Base-by-base conservation (phyloP, 2,888 invertebrate species). In the Chorisops tibialis region DNA sequence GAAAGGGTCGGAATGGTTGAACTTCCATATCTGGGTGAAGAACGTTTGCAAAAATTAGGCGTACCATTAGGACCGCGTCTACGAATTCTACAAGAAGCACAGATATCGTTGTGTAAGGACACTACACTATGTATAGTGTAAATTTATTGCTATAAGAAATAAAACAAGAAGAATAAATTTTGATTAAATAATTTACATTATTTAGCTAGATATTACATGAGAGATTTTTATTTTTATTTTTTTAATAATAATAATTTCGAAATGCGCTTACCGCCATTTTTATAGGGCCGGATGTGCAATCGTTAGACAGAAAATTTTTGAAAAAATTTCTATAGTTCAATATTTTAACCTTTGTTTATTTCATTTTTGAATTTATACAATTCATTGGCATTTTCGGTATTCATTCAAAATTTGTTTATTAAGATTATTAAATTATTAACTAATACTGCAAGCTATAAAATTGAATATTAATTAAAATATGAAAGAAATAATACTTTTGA, bases 1-100 rank as follows among this genome's bases (percentile, higher is more conserved):
- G 93, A 94, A 78, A 87, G 89, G 71, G 88, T 92, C 0, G 93
- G 93, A 6, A 91, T 95, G 80, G 89, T 93, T 35, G 95, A 95
- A 75, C 80, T 95, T 63, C 94, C 94, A 0, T 94, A 93, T 80
- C 82, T 95, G 68, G 92, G 89, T 0, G 95, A 95, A 74, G 93
- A 94, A 69, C 83, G 91, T 62, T 81, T 95, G 4, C 86, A 92
- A 68, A 92, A 91, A 63, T 85, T 95, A 73, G 93, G 94, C 0
- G 88, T 95, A n/a, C 94, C 95, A 0, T 80, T 95, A 70, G 95
- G 94, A 9, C 94, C 95, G 2, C 79, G 94, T 66, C 82, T 93
- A 72, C 83, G 94, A 71, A 94, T 95, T 70, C 81, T 94, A 65
- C 92, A 93, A 77, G 94, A 95, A 75, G 91, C 92, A 24, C 85